These are phyloP conservation scores for Pyrrhosoma nymphula DNA, from an alignment of 2,888 invertebrate species.

Conservation along the genomic window DNA sequence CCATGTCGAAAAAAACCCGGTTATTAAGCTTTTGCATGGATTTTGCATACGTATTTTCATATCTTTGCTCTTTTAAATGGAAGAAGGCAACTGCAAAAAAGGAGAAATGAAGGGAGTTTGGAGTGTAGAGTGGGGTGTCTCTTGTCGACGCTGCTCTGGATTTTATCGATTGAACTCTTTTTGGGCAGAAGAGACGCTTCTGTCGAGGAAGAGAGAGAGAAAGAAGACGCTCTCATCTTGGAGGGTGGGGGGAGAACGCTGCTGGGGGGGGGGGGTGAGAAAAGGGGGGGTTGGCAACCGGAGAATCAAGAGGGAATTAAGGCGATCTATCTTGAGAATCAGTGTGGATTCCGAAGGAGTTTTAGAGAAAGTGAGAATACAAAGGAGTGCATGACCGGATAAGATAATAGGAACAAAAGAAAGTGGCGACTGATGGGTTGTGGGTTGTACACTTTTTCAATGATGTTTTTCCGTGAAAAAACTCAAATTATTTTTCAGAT, in stretches of 20 bases:
- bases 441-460: not conserved
- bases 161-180: slow-evolving; percentile 53
- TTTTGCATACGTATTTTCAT: too few species aligned
- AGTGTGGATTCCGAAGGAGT: not conserved
- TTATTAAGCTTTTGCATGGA: too few species aligned
- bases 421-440: not conserved
- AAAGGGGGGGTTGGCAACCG: not conserved
- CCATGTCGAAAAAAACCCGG: too few species aligned
- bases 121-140: not conserved
- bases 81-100: not conserved
- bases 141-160: slow-evolving; percentile 59
- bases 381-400: not conserved
- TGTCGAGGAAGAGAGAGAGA: not conserved
- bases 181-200: not conserved
- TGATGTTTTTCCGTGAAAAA: too few species aligned
- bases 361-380: not conserved
- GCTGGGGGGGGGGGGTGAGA: too few species aligned
- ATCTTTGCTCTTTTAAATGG: too few species aligned
- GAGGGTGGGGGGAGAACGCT: not conserved
- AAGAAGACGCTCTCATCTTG: not conserved
- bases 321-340: not conserved
- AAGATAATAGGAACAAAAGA: not conserved
- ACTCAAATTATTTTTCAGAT: too few species aligned
- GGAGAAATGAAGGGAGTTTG: not conserved
- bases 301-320: not conserved